Base-by-base conservation (phyloP, 2,113 vertebrate genomes). In the Labrus mixtus region DNA sequence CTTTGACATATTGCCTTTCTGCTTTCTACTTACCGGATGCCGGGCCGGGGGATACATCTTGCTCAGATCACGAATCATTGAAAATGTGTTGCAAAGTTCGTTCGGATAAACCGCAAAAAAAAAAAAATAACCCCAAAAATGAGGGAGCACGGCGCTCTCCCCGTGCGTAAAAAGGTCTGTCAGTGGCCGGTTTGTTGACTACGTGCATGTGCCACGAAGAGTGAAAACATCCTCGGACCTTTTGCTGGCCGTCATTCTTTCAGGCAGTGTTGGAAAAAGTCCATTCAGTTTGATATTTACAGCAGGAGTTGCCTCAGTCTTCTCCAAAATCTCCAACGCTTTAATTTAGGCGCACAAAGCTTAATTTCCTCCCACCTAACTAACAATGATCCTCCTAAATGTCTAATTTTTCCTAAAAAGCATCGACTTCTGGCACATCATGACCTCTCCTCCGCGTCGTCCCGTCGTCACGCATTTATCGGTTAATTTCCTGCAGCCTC, bases 51-150 rank as follows among this genome's bases (percentile, higher is more conserved):
- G 92, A 68, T 92, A 93, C 92, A 93, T 93, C 89, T 92, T 93
- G 90, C 92, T 93, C 89, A 93, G 79, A 73, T 93, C 91, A 65
- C 92, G 90, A 91, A 93, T 93, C 92, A 93, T 93, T 90, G 64
- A 81, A 85, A 89, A 88, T 37, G 56, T 62, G 46, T 64, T 37
- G 45, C 57, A 81, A 91, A 92, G 87, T 92, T 89, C 86, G 82
- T 90, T 84, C 85, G 83, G 76, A 64, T 59, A 78, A 82, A 84
- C 19, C 64, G n/a, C 5, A 43, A 75, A 81, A 76, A 80, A 25
- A 62, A 81, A 37, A 37, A 4, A 37, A 37, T 8, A 37, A 4
- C 36, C 79, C 56, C 73, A 76, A 36, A 55, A 84, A 61, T n/a
- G 66, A 12, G 68, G 8, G 50, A 9, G 48, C 73, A 63, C 54